Percentiles rank a stretch among this genome's conserved stretches.
phyloP scores from a whole-genome alignment of 2,113 vertebrate genomes.

The Paraplagusia blochii region DNA sequence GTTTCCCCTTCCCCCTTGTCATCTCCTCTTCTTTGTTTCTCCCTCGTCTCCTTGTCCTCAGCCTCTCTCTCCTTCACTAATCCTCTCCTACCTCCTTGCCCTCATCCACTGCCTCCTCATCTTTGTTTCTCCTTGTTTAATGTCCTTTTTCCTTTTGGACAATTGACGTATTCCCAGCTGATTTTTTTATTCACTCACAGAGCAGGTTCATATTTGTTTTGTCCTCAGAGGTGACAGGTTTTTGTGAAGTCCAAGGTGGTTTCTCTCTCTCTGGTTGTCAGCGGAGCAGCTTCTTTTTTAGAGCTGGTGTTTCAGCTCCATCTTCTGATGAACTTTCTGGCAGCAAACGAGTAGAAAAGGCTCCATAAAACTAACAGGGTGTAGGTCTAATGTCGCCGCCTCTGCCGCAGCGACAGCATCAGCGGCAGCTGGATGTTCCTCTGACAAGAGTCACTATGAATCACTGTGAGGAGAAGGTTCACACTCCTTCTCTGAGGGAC shows the following conservation, averaged over 20 bases:
- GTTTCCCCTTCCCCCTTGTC: too few species aligned
- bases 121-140: too few species aligned
- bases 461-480: conserved; percentile 7
- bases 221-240: neutral
- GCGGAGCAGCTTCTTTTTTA: neutral
- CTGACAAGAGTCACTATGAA: conserved; percentile 5
- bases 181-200: too few species aligned
- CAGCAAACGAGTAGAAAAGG: neutral
- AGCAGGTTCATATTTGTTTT: neutral
- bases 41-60: neutral
- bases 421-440: neutral
- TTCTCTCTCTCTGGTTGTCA: neutral
- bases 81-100: neutral
- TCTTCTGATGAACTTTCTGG: conserved; percentile 19
- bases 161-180: neutral
- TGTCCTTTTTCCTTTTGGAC: too few species aligned
- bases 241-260: neutral
- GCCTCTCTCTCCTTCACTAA: neutral
- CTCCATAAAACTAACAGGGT: neutral
- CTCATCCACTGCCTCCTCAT: neutral
- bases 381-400: conserved; percentile 25
- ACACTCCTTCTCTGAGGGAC: neutral
- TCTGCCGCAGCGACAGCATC: neutral
- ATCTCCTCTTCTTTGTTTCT: neutral
- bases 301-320: conserved; percentile 26